Percentiles rank a stretch among this genome's conserved stretches.
Conservation (phyloP, 2,797 vertebrate genomes). For the Pseudochromis fuscus region DNA sequence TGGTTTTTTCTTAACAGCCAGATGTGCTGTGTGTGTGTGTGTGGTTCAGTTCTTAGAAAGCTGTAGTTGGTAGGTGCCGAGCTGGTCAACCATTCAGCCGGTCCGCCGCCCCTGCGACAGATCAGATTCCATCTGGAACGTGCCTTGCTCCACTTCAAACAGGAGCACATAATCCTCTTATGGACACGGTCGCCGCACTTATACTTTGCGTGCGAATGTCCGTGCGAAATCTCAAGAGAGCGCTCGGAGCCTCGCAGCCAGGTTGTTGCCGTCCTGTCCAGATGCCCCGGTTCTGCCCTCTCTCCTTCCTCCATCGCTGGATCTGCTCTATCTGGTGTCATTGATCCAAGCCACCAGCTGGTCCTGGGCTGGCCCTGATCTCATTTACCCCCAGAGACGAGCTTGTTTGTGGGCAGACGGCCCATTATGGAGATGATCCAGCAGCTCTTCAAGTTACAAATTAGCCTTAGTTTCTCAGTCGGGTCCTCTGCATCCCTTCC, state of each 20-base stretch:
- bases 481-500: slow-evolving; percentile 19
- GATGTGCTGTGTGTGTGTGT: no score
- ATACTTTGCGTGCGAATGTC: slow-evolving; percentile 51
- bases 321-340: slow-evolving; percentile 69
- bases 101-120: slow-evolving; percentile 52
- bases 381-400: slow-evolving; percentile 79
- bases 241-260: slow-evolving; percentile 30
- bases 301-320: slow-evolving; percentile 48
- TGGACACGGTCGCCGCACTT: slow-evolving; percentile 65
- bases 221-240: slow-evolving; percentile 54
- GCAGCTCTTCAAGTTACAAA: slow-evolving; percentile 83
- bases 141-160: slow-evolving; percentile 75
- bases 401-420: slow-evolving; percentile 73
- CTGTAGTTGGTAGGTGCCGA: slow-evolving; percentile 23
- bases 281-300: slow-evolving; percentile 66
- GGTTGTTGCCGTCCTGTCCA: slow-evolving; percentile 67
- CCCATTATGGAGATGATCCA: slow-evolving; percentile 78
- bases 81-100: slow-evolving; percentile 49
- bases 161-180: slow-evolving; percentile 84
- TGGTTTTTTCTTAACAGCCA: slow-evolving; percentile 1
- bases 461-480: slow-evolving; percentile 63
- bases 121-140: slow-evolving; percentile 79
- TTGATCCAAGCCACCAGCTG: slow-evolving; percentile 85
- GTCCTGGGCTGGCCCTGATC: slow-evolving; percentile 78
- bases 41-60: slow-evolving; percentile 39